These are phyloP conservation scores for Caenorhabditis sulstoni DNA, from an alignment of 2,888 invertebrate species.

Conservation along the genomic window DNA sequence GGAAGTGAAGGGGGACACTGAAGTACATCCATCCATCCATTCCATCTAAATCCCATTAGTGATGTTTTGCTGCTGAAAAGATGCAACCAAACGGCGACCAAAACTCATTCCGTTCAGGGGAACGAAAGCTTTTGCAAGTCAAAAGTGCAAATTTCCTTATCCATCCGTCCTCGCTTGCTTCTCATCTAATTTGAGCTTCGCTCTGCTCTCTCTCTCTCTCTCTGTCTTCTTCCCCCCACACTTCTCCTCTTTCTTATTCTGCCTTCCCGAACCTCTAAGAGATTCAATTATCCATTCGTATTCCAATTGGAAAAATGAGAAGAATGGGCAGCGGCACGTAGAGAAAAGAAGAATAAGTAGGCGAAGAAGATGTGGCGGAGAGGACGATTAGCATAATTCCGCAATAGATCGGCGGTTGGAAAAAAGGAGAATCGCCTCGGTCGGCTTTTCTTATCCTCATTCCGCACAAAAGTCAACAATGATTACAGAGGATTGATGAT, in stretches of 20 bases:
- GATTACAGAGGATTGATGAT: slow-evolving; percentile 33
- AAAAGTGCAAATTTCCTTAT: neutral
- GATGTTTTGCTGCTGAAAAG: neutral
- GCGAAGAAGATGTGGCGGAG: neutral
- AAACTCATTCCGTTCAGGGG: slow-evolving; percentile 9
- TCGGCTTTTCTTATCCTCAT: slow-evolving; percentile 18
- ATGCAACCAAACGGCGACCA: slow-evolving; percentile 4
- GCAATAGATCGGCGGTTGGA: slow-evolving; percentile 2
- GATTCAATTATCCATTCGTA: slow-evolving; percentile 44
- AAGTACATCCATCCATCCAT: slow-evolving; percentile 16
- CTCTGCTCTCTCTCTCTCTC: no score
- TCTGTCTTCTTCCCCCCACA: slow-evolving; percentile 15
- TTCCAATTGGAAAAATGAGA: slow-evolving; percentile 11
- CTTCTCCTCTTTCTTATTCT: no score
- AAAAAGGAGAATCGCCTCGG: neutral
- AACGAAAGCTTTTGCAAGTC: no score
- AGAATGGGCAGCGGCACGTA: slow-evolving; percentile 17
- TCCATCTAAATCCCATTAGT: slow-evolving; percentile 19
- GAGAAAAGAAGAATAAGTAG: slow-evolving; percentile 23
- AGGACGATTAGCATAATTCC: slow-evolving; percentile 52
- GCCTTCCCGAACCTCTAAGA: neutral
- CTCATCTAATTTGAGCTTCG: slow-evolving; percentile 35
- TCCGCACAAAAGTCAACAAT: slow-evolving; percentile 29
- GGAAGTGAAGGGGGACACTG: neutral
- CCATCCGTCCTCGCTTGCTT: neutral